These are phyloP conservation scores for Helicoverpa assulta DNA, from an alignment of 2,888 invertebrate genomes.

Conservation along the genomic window DNA sequence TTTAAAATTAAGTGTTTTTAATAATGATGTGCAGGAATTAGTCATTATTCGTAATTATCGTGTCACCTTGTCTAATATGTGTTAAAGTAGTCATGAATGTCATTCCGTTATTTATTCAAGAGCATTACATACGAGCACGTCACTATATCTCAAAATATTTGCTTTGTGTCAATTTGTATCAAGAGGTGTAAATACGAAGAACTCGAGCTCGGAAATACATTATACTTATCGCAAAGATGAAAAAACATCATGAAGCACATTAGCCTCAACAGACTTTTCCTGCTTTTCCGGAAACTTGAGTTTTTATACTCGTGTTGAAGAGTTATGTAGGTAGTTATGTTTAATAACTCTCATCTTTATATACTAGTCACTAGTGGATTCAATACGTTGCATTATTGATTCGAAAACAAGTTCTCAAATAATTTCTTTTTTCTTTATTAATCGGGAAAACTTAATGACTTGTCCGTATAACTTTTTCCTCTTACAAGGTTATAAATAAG, in stretches of 20 bases:
- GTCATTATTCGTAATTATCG: constrained; percentile 8
- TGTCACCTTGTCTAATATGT: constrained; percentile 10
- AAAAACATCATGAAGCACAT: constrained; percentile 20
- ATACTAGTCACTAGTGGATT: neutral
- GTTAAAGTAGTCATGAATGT: constrained; percentile 18
- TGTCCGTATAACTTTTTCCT: neutral
- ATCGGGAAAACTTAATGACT: no score
- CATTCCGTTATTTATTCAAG: constrained; percentile 23
- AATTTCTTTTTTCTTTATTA: no score
- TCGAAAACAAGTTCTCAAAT: no score
- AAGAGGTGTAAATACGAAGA: constrained; percentile 29
- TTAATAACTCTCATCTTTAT: neutral
- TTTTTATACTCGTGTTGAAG: constrained; percentile 24
- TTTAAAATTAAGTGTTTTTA: neutral
- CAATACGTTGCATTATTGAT: neutral
- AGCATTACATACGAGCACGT: constrained; percentile 13
- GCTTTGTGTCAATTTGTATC: constrained; percentile 29
- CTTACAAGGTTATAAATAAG: neutral
- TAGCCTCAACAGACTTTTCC: constrained; percentile 20
- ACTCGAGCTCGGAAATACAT: constrained; percentile 14
- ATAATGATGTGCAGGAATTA: neutral
- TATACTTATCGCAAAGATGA: neutral
- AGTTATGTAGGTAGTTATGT: constrained; percentile 7
- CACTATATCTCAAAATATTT: constrained; percentile 37
- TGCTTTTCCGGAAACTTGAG: constrained; percentile 31